Evolutionary conservation across 2,113 vertebrate genomes (phyloP).

Genomic region (Seriola quinqueradiata): DNA sequence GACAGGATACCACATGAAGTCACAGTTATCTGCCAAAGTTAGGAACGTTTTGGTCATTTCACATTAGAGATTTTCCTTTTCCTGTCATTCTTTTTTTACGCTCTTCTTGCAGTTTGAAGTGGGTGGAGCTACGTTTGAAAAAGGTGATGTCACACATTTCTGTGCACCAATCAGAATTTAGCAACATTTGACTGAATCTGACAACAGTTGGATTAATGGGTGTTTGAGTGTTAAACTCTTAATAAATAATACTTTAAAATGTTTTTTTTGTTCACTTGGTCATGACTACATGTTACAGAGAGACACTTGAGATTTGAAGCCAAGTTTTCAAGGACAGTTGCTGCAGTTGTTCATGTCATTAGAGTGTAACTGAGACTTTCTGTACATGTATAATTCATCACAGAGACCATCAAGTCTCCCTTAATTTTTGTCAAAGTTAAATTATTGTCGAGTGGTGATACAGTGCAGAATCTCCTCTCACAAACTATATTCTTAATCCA

Average conservation of each 20-base stretch:
- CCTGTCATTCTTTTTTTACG: no score
- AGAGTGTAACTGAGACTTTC: background rate
- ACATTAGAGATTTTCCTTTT: no score
- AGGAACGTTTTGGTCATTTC: no score
- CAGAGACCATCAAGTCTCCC: background rate
- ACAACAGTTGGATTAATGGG: background rate
- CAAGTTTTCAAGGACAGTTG: background rate
- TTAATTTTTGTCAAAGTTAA: background rate
- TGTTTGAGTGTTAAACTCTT: background rate
- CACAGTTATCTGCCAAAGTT: no score
- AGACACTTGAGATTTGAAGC: background rate
- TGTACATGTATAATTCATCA: slow-evolving; percentile 11
- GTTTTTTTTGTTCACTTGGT: no score
- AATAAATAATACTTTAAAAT: no score
- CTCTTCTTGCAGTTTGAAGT: background rate
- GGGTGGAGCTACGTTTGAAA: background rate
- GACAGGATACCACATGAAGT: no score
- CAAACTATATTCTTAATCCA: background rate
- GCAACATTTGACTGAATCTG: slow-evolving; percentile 14
- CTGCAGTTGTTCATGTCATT: background rate
- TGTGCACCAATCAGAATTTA: background rate
- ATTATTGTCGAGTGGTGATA: background rate
- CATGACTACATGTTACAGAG: no score
- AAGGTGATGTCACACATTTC: background rate
- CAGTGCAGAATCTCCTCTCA: background rate